Evolutionary conservation across 2,888 invertebrate species (phyloP).

Genomic region (Pseudoips prasinana): DNA sequence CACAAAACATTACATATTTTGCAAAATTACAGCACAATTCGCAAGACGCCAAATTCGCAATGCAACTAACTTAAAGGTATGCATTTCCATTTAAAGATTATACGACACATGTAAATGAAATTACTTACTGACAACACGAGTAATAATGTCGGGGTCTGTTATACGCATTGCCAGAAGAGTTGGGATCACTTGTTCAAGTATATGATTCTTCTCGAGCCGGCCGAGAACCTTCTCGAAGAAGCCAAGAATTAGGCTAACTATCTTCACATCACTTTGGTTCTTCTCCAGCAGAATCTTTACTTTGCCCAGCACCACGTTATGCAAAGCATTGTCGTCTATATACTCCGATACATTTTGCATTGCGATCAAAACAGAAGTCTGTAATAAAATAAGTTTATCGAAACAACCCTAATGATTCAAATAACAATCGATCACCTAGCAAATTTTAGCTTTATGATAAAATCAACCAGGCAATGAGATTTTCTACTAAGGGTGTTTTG

Average conservation of each 20-base stretch:
- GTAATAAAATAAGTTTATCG: too few relatives aligned
- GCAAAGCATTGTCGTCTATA: constrained; percentile 90
- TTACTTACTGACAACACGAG: constrained; percentile 96
- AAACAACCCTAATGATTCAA: too few relatives aligned
- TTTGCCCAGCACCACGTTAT: constrained; percentile 90
- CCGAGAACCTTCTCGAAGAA: constrained; percentile 91
- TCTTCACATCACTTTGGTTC: constrained; percentile 89
- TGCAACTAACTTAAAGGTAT: too few relatives aligned
- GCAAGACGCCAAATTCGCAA: too few relatives aligned
- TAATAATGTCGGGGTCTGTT: constrained; percentile 93
- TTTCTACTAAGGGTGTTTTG: too few relatives aligned
- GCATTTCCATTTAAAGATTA: too few relatives aligned
- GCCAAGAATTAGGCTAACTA: constrained; percentile 89
- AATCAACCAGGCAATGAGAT: too few relatives aligned
- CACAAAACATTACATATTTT: too few relatives aligned
- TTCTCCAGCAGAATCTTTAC: constrained; percentile 90
- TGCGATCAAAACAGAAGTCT: constrained; percentile 95
- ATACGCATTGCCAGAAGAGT: constrained; percentile 92
- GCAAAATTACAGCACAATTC: too few relatives aligned
- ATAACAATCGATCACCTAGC: too few relatives aligned
- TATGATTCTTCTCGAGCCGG: constrained; percentile 92
- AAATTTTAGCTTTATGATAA: too few relatives aligned
- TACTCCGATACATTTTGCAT: constrained; percentile 92
- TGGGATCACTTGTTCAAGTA: constrained; percentile 95
- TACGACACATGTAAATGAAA: too few relatives aligned